Conservation (phyloP, 2,113 vertebrate species). For the Phoxinus phoxinus region DNA sequence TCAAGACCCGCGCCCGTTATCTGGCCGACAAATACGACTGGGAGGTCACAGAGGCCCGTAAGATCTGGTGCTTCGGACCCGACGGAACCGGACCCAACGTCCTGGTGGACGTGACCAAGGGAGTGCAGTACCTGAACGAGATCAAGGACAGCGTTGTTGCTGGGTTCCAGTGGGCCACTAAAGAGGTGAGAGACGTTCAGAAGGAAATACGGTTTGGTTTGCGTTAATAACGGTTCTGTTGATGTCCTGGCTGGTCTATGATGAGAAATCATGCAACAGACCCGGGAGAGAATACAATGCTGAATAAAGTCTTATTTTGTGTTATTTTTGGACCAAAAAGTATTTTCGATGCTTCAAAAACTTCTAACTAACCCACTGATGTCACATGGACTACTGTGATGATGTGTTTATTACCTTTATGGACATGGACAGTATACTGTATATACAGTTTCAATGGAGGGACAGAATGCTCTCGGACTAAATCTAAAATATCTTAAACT, state of each 20-base stretch:
- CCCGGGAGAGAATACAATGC: too few relatives aligned
- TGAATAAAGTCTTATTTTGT: too few relatives aligned
- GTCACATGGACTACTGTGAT: too few relatives aligned
- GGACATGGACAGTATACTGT: too few relatives aligned
- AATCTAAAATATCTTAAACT: too few relatives aligned
- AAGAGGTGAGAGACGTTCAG: slow-evolving; percentile 81
- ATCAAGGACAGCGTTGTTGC: slow-evolving; percentile 98
- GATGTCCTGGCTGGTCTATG: slow-evolving; percentile 46
- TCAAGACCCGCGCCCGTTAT: slow-evolving; percentile 87
- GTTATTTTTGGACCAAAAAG: too few relatives aligned
- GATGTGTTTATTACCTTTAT: too few relatives aligned
- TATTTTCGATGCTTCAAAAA: too few relatives aligned
- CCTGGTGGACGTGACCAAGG: slow-evolving; percentile 92
- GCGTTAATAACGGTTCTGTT: background rate
- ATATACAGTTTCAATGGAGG: too few relatives aligned
- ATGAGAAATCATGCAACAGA: slow-evolving; percentile 55
- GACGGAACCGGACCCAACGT: slow-evolving; percentile 92
- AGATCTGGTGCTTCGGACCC: slow-evolving; percentile 96
- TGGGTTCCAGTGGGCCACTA: slow-evolving; percentile 95
- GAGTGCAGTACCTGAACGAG: slow-evolving; percentile 96
- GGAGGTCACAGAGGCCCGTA: slow-evolving; percentile 91
- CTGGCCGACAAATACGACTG: slow-evolving; percentile 90
- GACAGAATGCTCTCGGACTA: too few relatives aligned
- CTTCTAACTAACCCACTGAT: too few relatives aligned
- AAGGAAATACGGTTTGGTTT: background rate